Percentiles rank a stretch among this genome's conserved stretches.
Evolutionary conservation across 2,888 invertebrate species (phyloP).

Genomic region (Cremastinae sp.): DNA sequence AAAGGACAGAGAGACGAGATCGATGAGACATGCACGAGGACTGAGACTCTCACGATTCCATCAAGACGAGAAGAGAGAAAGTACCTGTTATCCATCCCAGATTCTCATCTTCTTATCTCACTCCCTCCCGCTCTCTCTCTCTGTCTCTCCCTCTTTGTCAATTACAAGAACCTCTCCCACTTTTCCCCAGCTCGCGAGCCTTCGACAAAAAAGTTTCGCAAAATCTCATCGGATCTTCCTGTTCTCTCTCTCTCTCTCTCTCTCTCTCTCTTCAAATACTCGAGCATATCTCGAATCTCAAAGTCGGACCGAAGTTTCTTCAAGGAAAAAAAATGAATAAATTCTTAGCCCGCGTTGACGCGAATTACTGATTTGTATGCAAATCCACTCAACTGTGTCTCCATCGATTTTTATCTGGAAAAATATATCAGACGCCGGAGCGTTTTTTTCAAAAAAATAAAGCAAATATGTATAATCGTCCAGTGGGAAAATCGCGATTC

Average conservation of each 20-base stretch:
- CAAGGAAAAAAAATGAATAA: conserved; percentile 9
- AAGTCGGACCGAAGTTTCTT: not conserved
- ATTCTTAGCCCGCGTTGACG: conserved; percentile 5
- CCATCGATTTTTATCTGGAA: conserved; percentile 9
- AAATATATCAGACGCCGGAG: conserved; percentile 6
- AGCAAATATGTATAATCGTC: too few species aligned
- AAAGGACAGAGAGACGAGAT: conserved; percentile 38
- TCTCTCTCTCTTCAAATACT: not conserved
- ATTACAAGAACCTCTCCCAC: not conserved
- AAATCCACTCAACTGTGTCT: conserved; percentile 21
- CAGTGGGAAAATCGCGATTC: too few species aligned
- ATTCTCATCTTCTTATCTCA: not conserved
- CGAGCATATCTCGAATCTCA: conserved; percentile 5
- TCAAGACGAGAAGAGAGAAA: conserved; percentile 50
- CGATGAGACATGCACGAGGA: conserved; percentile 44
- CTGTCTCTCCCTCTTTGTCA: not conserved
- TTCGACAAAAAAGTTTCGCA: too few species aligned
- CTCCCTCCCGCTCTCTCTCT: not conserved
- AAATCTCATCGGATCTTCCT: too few species aligned
- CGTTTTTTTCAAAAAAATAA: too few species aligned
- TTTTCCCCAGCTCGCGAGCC: not conserved
- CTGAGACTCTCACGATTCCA: conserved; percentile 54
- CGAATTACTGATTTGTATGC: conserved; percentile 27
- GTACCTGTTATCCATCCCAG: conserved; percentile 49
- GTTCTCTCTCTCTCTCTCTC: not conserved